Evolutionary conservation across 2,888 invertebrate genomes (phyloP).

Genomic region (Callyntrura guangdongensis): DNA sequence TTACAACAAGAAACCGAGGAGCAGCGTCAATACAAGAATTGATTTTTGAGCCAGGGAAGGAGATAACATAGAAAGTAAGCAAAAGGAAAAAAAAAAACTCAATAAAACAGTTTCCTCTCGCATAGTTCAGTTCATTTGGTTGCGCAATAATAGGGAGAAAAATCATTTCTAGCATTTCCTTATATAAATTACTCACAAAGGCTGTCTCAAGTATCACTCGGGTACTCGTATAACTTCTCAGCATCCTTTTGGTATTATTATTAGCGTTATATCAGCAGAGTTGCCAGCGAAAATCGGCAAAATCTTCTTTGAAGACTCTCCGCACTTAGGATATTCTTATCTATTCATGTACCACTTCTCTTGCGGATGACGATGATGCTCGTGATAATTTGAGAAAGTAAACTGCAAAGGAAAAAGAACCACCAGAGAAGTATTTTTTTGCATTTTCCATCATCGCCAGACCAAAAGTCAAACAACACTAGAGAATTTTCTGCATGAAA

Average conservation of each 20-base stretch:
- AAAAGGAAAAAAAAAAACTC: conserved; percentile 7
- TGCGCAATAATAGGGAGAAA: conserved; percentile 57
- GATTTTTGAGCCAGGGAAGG: conserved; percentile 34
- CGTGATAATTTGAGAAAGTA: not conserved
- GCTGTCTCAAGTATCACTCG: not conserved
- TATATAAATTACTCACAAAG: not conserved
- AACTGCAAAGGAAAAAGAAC: conserved; percentile 9
- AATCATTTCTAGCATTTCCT: conserved; percentile 62
- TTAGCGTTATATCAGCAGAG: conserved; percentile 41
- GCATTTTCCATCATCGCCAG: conserved; percentile 43
- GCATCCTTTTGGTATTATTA: conserved; percentile 13
- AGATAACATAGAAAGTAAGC: conserved; percentile 3
- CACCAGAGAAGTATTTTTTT: conserved; percentile 14
- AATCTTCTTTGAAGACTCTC: conserved; percentile 42
- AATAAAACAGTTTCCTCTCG: conserved; percentile 46
- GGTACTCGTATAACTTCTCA: not conserved
- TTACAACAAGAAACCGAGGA: conserved; percentile 40
- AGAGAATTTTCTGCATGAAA: not conserved
- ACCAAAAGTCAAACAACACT: not conserved
- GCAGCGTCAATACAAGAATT: conserved; percentile 31
- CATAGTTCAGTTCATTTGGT: conserved; percentile 1
- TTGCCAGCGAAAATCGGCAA: conserved; percentile 34
- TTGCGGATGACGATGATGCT: conserved; percentile 1
- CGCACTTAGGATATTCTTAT: not conserved
- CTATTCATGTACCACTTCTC: not conserved